Conservation (phyloP, 30 jellyfish, hydroid and myxozoan species). For the Pseudorhiza aurosa region DNA sequence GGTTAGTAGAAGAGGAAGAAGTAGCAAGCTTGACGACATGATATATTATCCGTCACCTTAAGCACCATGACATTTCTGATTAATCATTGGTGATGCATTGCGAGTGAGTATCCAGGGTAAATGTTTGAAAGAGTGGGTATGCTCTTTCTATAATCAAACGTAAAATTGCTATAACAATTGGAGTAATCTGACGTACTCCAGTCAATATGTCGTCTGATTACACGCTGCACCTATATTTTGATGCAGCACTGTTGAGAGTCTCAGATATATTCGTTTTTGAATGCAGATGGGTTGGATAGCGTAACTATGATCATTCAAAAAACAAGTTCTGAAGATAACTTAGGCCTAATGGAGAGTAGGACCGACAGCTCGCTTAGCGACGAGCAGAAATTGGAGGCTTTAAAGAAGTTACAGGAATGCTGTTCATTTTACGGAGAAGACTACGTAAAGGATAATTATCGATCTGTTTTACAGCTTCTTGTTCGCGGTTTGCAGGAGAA, state of each 20-base stretch:
- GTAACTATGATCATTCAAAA: slow-evolving; percentile 57
- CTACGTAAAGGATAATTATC: slow-evolving; percentile 21
- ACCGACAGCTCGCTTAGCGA: slow-evolving; percentile 23
- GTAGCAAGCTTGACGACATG: background rate
- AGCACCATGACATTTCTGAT: slow-evolving; percentile 6
- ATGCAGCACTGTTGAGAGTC: background rate
- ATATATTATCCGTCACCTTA: background rate
- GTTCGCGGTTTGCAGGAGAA: slow-evolving; percentile 58
- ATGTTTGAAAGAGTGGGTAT: slow-evolving; percentile 48
- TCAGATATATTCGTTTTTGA: background rate
- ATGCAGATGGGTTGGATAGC: slow-evolving; percentile 34
- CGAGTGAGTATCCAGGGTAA: slow-evolving; percentile 49
- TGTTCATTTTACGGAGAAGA: slow-evolving; percentile 35
- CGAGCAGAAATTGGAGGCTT: slow-evolving; percentile 32
- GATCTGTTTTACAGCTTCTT: slow-evolving; percentile 36
- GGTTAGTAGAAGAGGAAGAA: too few relatives aligned
- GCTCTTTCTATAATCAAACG: slow-evolving; percentile 27
- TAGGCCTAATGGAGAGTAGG: slow-evolving; percentile 70
- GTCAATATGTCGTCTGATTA: slow-evolving; percentile 44
- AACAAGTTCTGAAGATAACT: slow-evolving; percentile 7
- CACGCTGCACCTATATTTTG: background rate
- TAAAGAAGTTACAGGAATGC: slow-evolving; percentile 53
- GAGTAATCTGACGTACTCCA: slow-evolving; percentile 35
- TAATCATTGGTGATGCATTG: slow-evolving; percentile 19
- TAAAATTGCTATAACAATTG: slow-evolving; percentile 10